These are phyloP conservation scores for Notospermus geniculatus DNA, from an alignment of 1,140 invertebrate genomes.

Conservation along the genomic window DNA sequence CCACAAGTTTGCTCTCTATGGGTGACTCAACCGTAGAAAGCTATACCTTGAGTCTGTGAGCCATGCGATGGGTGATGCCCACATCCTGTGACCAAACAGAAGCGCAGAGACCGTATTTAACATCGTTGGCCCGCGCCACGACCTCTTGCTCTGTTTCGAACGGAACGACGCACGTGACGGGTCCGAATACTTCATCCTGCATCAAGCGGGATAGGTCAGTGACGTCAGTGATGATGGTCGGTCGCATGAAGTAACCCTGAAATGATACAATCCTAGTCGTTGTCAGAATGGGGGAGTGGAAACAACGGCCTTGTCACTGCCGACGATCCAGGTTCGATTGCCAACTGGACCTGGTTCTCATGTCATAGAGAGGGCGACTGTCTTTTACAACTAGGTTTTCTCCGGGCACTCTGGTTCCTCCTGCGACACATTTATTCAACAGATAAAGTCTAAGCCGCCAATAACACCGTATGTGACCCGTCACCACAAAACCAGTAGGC, in stretches of 20 bases:
- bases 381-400: not conserved
- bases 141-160: constrained; percentile 61
- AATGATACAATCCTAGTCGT: not conserved
- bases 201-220: constrained; percentile 57
- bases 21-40: too few species aligned
- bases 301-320: too few species aligned
- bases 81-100: constrained; percentile 59
- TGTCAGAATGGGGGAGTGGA: too few species aligned
- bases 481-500: too few species aligned
- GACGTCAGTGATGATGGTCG: constrained; percentile 60
- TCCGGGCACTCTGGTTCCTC: too few species aligned
- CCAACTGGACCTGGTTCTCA: not conserved
- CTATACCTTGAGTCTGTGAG: constrained; percentile 55
- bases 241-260: constrained; percentile 61
- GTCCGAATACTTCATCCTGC: constrained; percentile 66
- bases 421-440: not conserved
- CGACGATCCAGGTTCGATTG: too few species aligned
- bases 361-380: too few species aligned
- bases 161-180: constrained; percentile 60
- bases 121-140: constrained; percentile 58
- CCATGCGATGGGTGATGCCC: constrained; percentile 56
- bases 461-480: too few species aligned
- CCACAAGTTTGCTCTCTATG: not conserved
- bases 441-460: too few species aligned
- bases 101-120: constrained; percentile 62